Conservation (phyloP, 2,113 vertebrate genomes). For the Oceanodroma tethys region DNA sequence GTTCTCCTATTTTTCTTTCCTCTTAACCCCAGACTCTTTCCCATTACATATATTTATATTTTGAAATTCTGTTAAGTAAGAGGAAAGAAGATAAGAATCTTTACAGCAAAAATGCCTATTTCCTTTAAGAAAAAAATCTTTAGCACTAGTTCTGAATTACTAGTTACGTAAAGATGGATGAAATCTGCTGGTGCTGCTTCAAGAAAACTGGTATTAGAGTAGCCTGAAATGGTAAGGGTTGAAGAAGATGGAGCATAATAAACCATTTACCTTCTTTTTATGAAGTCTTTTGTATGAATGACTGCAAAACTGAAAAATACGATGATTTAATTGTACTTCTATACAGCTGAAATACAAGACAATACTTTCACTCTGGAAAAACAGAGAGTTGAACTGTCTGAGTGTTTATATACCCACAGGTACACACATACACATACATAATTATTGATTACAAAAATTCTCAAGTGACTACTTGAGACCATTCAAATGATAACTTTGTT, state of each 20-base stretch:
- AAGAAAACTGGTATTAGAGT: not conserved
- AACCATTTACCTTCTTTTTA: not conserved
- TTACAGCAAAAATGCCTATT: not conserved
- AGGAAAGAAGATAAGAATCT: not conserved
- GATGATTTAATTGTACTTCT: not conserved
- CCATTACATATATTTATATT: not conserved
- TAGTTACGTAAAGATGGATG: not conserved
- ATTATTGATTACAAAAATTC: not conserved
- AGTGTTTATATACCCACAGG: not conserved
- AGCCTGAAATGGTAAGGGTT: not conserved
- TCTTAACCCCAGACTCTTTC: not conserved
- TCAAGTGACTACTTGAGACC: not conserved
- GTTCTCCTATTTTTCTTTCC: not conserved
- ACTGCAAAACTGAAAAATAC: not conserved
- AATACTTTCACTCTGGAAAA: not conserved
- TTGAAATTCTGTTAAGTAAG: not conserved
- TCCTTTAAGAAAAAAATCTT: not conserved
- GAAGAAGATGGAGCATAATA: not conserved
- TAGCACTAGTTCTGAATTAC: not conserved
- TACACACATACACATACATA: not conserved
- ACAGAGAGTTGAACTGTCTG: not conserved
- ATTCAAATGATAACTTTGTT: not conserved
- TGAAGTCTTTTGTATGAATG: not conserved
- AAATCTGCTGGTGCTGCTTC: not conserved
- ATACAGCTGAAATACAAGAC: not conserved